Evolutionary conservation across 2,113 vertebrate species (phyloP).

Genomic region (Heliornis fulica): DNA sequence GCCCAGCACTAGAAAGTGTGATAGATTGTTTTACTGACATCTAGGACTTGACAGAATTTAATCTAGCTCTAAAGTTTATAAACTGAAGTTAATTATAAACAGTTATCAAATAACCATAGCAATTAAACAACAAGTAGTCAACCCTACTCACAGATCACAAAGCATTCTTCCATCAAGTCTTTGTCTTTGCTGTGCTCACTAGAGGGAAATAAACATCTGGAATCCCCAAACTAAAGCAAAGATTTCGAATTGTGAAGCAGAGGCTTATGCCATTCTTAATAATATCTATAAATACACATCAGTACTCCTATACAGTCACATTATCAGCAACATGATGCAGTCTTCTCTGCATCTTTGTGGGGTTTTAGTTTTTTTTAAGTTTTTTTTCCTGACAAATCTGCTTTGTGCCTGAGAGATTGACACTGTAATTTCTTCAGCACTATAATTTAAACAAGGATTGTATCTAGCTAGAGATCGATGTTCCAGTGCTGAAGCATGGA

Average conservation of each 20-base stretch:
- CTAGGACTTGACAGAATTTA: not conserved
- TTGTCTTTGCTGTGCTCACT: not conserved
- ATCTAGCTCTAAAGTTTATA: not conserved
- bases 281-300: not conserved
- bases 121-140: constrained; percentile 7
- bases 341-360: not conserved
- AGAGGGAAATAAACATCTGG: not conserved
- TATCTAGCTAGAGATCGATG: not conserved
- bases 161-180: not conserved
- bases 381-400: constrained; percentile 14
- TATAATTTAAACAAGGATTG: not conserved
- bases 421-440: not conserved
- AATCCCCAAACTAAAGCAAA: not conserved
- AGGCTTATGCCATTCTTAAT: not conserved
- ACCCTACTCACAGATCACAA: not conserved
- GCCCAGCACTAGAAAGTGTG: not conserved
- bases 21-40: not conserved
- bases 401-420: not conserved
- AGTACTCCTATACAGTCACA: not conserved
- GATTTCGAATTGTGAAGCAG: no score
- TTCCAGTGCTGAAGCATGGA: not conserved
- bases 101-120: not conserved
- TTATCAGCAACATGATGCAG: not conserved
- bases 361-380: not conserved
- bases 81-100: not conserved